phyloP scores from a whole-genome alignment of 37 sponge, comb jelly and placozoan species.

The Lycopodina hypogea region DNA sequence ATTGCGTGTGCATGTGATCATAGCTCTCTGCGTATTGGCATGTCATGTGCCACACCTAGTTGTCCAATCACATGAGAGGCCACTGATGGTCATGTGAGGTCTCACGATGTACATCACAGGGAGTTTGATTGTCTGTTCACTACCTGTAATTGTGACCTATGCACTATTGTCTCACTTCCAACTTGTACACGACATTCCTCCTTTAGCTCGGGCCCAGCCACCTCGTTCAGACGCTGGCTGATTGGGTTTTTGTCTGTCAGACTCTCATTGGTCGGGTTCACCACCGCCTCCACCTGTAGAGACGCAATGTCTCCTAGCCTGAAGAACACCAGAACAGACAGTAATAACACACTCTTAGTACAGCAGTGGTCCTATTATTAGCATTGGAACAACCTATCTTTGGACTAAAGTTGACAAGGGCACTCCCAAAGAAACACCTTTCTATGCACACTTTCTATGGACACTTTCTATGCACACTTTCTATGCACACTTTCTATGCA shows the following conservation, averaged over 20 bases:
- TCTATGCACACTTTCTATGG: no score
- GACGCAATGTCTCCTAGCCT: conserved; percentile 74
- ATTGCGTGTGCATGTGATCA: no score
- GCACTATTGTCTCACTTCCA: conserved; percentile 72
- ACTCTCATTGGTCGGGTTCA: conserved; percentile 84
- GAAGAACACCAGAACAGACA: background rate
- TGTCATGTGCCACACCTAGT: no score
- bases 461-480: no score
- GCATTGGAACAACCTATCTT: background rate
- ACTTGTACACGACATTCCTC: conserved; percentile 56
- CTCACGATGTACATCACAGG: no score
- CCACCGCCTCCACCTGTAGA: conserved; percentile 59
- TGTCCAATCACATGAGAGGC: no score
- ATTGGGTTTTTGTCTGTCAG: conserved; percentile 75
- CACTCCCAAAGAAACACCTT: no score
- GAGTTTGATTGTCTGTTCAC: no score
- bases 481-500: no score
- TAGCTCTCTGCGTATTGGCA: no score
- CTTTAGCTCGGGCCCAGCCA: conserved; percentile 79
- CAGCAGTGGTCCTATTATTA: background rate
- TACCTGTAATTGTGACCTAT: no score
- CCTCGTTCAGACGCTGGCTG: conserved; percentile 45
- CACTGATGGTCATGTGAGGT: no score
- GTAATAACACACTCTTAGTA: background rate
- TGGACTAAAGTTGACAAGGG: background rate